A percentile compares a stretch with the other conserved stretches of the same genome.
Evolutionary conservation across 2,797 vertebrate species (phyloP).

Genomic region (Babyrousa celebensis): DNA sequence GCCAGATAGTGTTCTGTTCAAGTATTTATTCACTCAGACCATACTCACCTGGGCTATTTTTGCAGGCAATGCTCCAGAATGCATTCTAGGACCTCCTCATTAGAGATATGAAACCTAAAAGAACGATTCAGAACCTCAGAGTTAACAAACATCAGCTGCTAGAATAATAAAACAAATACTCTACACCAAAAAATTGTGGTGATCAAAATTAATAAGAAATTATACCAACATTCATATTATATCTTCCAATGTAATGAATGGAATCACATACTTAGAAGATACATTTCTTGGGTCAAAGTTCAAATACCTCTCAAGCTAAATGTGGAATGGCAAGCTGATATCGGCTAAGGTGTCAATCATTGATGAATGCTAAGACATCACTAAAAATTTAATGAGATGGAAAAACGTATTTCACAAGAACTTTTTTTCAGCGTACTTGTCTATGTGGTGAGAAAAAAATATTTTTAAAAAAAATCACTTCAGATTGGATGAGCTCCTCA

Average conservation of each 20-base stretch:
- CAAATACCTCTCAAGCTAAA: background rate
- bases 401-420: constrained; percentile 25
- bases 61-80: background rate
- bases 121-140: constrained; percentile 8
- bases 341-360: background rate
- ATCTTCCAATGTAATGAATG: background rate
- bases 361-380: background rate
- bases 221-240: background rate
- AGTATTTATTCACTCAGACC: background rate
- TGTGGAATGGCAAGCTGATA: constrained; percentile 7
- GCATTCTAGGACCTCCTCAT: background rate
- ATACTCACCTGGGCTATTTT: background rate
- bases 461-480: constrained; percentile 12
- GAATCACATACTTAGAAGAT: background rate
- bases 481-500: background rate
- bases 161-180: constrained; percentile 32
- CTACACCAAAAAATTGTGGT: background rate
- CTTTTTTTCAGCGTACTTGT: background rate
- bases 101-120: background rate
- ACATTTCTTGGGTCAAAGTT: constrained; percentile 9
- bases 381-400: background rate
- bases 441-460: background rate
- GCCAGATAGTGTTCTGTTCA: background rate
- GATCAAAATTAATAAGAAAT: constrained; percentile 37
- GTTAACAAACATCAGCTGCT: background rate